Percentiles rank a stretch among this genome's conserved stretches.
phyloP scores from a whole-genome alignment of 2,797 vertebrate species.

The Aselliscus stoliczkanus region DNA sequence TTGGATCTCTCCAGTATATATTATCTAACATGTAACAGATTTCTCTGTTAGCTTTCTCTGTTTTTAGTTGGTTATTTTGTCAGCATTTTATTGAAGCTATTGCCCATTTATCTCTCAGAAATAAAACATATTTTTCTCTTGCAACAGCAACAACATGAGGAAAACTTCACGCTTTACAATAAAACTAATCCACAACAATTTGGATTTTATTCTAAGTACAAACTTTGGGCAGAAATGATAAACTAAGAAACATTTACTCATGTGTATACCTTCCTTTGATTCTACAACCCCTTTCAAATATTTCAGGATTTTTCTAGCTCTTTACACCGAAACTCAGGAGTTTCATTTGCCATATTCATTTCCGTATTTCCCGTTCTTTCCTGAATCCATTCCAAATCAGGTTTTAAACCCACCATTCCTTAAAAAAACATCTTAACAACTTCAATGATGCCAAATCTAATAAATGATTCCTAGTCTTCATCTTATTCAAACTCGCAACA shows the following conservation, averaged over 20 bases:
- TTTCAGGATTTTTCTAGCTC: background rate
- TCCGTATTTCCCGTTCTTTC: background rate
- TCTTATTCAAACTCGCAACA: background rate
- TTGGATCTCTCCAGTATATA: background rate
- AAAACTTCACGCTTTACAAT: conserved; percentile 31
- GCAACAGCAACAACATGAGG: background rate
- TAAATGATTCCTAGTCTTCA: background rate
- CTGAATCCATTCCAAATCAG: background rate
- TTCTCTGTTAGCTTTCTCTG: conserved; percentile 3
- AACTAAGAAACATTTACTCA: background rate
- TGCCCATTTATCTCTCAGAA: conserved; percentile 33
- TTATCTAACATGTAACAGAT: background rate
- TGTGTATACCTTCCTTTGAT: background rate
- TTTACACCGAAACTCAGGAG: background rate
- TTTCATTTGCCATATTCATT: background rate
- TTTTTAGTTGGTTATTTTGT: conserved; percentile 39
- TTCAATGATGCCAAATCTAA: background rate
- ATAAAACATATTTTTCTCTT: background rate
- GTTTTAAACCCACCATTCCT: background rate
- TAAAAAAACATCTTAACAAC: background rate
- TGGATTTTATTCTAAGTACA: conserved; percentile 27
- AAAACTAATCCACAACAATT: conserved; percentile 33
- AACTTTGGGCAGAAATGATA: conserved; percentile 25
- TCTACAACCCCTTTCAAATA: background rate
- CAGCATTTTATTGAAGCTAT: background rate